Conservation (phyloP, 2,113 vertebrate genomes). For the Charadrius vociferus region DNA sequence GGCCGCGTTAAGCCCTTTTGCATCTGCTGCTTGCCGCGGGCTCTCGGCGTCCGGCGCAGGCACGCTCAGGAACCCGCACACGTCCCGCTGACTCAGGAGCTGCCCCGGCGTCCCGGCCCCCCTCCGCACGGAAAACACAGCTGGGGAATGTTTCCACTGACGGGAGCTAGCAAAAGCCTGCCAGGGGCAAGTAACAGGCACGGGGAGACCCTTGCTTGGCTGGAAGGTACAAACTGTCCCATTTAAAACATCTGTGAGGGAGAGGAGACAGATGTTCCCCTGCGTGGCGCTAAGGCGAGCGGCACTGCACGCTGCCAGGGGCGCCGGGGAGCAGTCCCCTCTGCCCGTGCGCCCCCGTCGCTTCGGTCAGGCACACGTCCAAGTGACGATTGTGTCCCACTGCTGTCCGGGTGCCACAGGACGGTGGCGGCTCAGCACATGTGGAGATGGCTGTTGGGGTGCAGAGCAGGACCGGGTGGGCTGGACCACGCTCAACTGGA, state of each 20-base stretch:
- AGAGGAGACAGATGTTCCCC: background rate
- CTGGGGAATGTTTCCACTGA: background rate
- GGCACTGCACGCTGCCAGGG: accelerated
- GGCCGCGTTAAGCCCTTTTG: background rate
- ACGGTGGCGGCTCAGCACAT: accelerated
- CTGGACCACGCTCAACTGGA: background rate
- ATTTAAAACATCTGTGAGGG: background rate
- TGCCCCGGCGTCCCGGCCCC: background rate
- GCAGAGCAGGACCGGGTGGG: background rate
- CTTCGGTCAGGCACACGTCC: accelerated
- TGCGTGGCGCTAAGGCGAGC: accelerated
- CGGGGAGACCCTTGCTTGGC: background rate
- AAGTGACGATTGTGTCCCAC: accelerated
- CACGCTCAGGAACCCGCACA: background rate
- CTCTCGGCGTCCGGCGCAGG: background rate
- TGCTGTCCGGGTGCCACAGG: background rate
- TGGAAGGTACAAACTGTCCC: background rate
- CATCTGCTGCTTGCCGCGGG: background rate
- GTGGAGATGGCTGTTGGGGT: accelerated
- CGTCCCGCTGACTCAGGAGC: background rate
- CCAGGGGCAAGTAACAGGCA: background rate
- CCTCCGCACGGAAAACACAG: background rate
- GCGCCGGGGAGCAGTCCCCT: no score
- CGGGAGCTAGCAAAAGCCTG: no score
- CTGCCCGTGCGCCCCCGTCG: accelerated